These are phyloP conservation scores for Adelognathus sp. DNA, from an alignment of 2,888 invertebrate species.

Conservation along the genomic window DNA sequence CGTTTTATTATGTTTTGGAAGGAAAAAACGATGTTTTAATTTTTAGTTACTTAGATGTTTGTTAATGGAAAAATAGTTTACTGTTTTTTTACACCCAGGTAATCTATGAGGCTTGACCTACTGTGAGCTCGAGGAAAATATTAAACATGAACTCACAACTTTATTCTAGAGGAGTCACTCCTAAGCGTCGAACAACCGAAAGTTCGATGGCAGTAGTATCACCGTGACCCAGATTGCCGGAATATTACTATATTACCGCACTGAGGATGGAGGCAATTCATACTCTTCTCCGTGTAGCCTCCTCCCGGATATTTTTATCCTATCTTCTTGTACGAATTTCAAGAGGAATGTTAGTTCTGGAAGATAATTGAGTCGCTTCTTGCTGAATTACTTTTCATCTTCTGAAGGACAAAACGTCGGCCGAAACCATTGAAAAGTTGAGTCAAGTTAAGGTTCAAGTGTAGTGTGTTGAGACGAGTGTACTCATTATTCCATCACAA, in stretches of 20 bases:
- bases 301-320: too few relatives aligned
- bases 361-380: too few relatives aligned
- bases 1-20: neutral
- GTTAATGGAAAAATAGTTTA: neutral
- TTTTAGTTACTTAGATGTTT: neutral
- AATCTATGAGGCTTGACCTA: neutral
- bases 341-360: too few relatives aligned
- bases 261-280: neutral
- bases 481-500: too few relatives aligned
- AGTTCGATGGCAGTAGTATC: neutral
- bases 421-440: too few relatives aligned
- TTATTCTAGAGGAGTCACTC: neutral
- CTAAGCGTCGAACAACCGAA: neutral
- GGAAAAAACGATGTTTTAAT: too few relatives aligned
- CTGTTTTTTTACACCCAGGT: neutral
- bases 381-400: too few relatives aligned
- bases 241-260: neutral
- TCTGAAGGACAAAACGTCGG: too few relatives aligned
- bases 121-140: neutral
- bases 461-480: too few relatives aligned
- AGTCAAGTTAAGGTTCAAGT: too few relatives aligned
- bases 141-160: neutral
- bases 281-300: too few relatives aligned
- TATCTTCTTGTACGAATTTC: too few relatives aligned
- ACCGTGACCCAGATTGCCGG: neutral